These are phyloP conservation scores for Argyresthia goedartella DNA, from an alignment of 2,888 invertebrate species.

Conservation along the genomic window DNA sequence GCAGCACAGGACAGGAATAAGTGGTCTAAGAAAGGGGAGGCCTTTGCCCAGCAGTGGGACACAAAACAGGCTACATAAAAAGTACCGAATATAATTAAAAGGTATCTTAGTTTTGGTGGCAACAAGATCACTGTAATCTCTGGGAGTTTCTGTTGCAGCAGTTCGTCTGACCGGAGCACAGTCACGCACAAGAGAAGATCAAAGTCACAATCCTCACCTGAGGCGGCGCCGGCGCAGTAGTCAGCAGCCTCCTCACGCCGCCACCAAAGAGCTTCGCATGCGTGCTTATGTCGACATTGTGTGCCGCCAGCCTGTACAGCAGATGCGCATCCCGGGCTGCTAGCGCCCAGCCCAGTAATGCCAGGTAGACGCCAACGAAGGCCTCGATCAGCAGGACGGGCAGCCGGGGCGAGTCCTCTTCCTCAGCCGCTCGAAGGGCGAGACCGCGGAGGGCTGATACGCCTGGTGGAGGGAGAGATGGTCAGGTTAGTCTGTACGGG, in stretches of 20 bases:
- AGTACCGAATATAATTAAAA: too few species aligned
- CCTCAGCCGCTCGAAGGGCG: constrained; percentile 93
- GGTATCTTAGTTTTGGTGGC: too few species aligned
- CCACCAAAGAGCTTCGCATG: constrained; percentile 92
- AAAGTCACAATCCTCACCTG: constrained; percentile 34
- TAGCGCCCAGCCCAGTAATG: constrained; percentile 92
- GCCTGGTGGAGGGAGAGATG: constrained; percentile 40
- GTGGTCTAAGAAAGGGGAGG: too few species aligned
- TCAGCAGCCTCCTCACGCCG: constrained; percentile 86
- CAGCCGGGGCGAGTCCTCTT: constrained; percentile 91
- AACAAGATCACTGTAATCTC: too few species aligned
- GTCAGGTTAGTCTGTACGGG: neutral
- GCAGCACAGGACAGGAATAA: too few species aligned
- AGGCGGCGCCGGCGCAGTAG: constrained; percentile 77
- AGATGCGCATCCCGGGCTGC: constrained; percentile 95
- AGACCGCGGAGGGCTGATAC: constrained; percentile 93
- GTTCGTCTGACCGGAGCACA: too few species aligned
- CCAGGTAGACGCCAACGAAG: constrained; percentile 93
- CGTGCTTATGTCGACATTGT: constrained; percentile 80
- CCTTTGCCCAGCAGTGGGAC: too few species aligned
- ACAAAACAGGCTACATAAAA: too few species aligned
- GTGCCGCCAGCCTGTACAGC: constrained; percentile 83
- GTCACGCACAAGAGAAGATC: too few species aligned
- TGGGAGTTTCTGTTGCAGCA: too few species aligned
- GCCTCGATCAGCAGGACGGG: constrained; percentile 93